Percentiles rank a stretch among this genome's conserved stretches.
Evolutionary conservation across 2,797 vertebrate species (phyloP).

Genomic region (Clarias pachynema): DNA sequence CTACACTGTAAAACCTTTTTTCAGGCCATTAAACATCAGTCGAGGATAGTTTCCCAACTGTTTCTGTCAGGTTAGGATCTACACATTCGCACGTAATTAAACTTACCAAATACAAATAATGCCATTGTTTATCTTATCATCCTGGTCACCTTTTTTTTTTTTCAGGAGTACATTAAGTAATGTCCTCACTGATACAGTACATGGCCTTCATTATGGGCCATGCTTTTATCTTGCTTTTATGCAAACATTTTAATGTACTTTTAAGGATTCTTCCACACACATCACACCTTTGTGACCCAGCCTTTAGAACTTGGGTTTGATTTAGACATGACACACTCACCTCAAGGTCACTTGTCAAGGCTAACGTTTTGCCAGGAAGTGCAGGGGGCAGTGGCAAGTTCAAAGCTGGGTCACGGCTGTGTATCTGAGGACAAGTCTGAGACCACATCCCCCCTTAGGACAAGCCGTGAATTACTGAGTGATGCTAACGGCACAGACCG

Average conservation of each 20-base stretch:
- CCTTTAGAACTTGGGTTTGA: not conserved
- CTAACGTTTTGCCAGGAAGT: slow-evolving; percentile 53
- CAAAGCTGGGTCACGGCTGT: slow-evolving; percentile 55
- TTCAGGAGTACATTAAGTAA: slow-evolving; percentile 2
- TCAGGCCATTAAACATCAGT: not conserved
- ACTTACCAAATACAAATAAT: slow-evolving; percentile 13
- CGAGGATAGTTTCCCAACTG: not conserved
- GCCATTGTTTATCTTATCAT: slow-evolving; percentile 13
- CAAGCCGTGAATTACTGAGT: slow-evolving; percentile 61
- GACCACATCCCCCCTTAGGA: slow-evolving; percentile 38
- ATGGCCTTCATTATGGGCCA: not conserved
- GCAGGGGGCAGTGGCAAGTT: slow-evolving; percentile 36
- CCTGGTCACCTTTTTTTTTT: not conserved
- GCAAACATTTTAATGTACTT: not conserved
- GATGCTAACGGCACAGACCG: slow-evolving; percentile 47
- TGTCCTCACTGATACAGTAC: not conserved
- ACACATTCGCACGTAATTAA: slow-evolving; percentile 10
- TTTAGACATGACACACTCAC: slow-evolving; percentile 6
- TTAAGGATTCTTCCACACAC: not conserved
- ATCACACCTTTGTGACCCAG: not conserved
- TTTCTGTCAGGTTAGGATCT: slow-evolving; percentile 35
- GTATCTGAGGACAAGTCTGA: slow-evolving; percentile 36
- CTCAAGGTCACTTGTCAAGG: slow-evolving; percentile 53
- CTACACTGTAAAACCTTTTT: slow-evolving; percentile 23
- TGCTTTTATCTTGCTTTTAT: not conserved